Base-by-base conservation (phyloP, 2,797 vertebrate species). In the Argya squamiceps region DNA sequence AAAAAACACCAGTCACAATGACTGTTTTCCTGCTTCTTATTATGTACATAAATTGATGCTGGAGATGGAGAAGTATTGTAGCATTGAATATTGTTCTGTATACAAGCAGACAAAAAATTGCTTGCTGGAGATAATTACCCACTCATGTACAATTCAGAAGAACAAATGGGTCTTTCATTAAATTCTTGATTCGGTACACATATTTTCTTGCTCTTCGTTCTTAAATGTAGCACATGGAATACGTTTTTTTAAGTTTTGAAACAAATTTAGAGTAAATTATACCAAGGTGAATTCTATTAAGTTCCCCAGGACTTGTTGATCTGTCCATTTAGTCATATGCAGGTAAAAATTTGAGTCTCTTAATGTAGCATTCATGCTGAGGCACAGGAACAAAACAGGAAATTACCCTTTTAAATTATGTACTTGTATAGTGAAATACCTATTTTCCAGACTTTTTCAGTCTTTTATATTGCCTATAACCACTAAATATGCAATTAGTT, bases 81-180 rank as follows among this genome's bases (percentile, higher is more conserved):
- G 83, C 74, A 24, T 73, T 80, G 89, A 30, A 85, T 69, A 94
- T 87, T 91, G 85, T 97, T 96, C 93, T 91, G 37, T 75, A 44
- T 29, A 91, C 69, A 89, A 88, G 88, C 62, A 91, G 76, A 89
- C 74, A 79, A 91, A 91, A 93, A 96, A 89, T 88, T 88, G 70
- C 89, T 89, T 92, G 87, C 85, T 94, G 78, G 60, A 93, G 93
- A 93, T 96, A 96, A 97, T 91, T 96, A 96, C 62, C 83, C 83
- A 96, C 53, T 95, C 83, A 84, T 92, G 82, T 90, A 86, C 82
- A 87, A 89, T 91, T 94, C 84, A 91, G 82, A 64, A 80, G 89
- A 96, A 95, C 82, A 93, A 97, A 91, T 53, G 83, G 63, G 46
- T 82, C 76, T 92, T 90, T 91, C 92, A 91, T 92, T 92, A 92